phyloP scores from a whole-genome alignment of 2,888 invertebrate species.

The Diaperis boleti region DNA sequence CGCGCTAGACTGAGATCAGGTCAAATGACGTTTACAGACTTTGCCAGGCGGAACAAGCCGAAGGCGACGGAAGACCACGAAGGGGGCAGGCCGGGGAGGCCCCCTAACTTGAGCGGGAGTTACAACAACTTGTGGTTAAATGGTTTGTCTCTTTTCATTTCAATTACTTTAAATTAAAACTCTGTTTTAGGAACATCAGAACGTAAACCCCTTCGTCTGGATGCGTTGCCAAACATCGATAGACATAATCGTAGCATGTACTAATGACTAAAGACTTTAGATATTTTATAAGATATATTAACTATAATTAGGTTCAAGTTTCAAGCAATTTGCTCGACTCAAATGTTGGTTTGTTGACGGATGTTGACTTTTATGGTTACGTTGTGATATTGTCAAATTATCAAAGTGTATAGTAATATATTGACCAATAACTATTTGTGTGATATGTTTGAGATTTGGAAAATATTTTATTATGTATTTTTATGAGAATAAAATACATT shows the following conservation, averaged over 20 bases:
- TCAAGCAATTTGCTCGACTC: background rate
- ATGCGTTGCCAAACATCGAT: constrained; percentile 63
- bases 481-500: constrained; percentile 36
- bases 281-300: constrained; percentile 51
- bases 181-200: constrained; percentile 10
- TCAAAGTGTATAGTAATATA: constrained; percentile 5
- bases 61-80: constrained; percentile 55
- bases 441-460: constrained; percentile 38
- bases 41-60: constrained; percentile 57
- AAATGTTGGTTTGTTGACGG: constrained; percentile 4
- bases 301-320: background rate
- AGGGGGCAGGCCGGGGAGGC: constrained; percentile 44
- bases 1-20: constrained; percentile 44
- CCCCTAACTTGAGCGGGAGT: constrained; percentile 45
- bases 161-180: background rate
- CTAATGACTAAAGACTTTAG: constrained; percentile 55
- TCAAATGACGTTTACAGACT: constrained; percentile 56
- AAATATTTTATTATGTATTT: constrained; percentile 40
- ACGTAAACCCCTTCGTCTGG: constrained; percentile 61
- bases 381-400: constrained; percentile 10
- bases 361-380: constrained; percentile 12
- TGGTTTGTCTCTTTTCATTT: constrained; percentile 41
- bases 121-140: constrained; percentile 57
- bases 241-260: constrained; percentile 51
- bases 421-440: constrained; percentile 32